Percentiles rank a stretch among this genome's conserved stretches.
Conservation (phyloP, 2,113 vertebrate genomes). For the Dicentrarchus labrax region DNA sequence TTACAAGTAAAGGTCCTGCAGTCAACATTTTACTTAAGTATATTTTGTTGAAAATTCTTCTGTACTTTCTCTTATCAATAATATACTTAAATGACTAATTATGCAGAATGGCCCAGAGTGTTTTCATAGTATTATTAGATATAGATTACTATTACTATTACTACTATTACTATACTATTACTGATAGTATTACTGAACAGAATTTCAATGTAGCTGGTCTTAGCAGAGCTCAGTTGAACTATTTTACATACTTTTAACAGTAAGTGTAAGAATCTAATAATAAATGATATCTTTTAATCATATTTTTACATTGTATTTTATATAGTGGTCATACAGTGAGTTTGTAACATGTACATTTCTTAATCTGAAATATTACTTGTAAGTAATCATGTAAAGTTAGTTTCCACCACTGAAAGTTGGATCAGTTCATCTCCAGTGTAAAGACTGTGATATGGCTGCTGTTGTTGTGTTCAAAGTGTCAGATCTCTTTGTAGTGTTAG, state of each 20-base stretch:
- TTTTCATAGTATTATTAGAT: too few relatives aligned
- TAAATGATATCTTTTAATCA: not conserved
- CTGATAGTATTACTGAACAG: not conserved
- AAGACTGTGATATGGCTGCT: not conserved
- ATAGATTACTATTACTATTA: not conserved
- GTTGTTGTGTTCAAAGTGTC: not conserved
- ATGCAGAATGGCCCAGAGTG: not conserved
- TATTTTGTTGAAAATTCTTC: too few relatives aligned
- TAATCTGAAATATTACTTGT: not conserved
- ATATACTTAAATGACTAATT: not conserved
- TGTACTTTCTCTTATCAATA: not conserved
- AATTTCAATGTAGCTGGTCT: not conserved
- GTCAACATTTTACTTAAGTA: too few relatives aligned
- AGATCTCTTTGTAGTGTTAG: not conserved
- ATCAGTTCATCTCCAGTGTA: not conserved
- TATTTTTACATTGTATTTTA: not conserved
- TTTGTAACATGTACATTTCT: not conserved
- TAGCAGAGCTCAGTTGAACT: too few relatives aligned
- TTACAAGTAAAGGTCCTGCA: too few relatives aligned
- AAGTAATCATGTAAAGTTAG: not conserved
- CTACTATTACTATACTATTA: not conserved
- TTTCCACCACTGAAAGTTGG: not conserved
- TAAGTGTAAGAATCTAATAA: not conserved
- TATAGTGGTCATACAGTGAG: not conserved
- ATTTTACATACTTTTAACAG: too few relatives aligned